Evolutionary conservation across 2,113 vertebrate genomes (phyloP).

Genomic region (Cyprinodon variegatus): DNA sequence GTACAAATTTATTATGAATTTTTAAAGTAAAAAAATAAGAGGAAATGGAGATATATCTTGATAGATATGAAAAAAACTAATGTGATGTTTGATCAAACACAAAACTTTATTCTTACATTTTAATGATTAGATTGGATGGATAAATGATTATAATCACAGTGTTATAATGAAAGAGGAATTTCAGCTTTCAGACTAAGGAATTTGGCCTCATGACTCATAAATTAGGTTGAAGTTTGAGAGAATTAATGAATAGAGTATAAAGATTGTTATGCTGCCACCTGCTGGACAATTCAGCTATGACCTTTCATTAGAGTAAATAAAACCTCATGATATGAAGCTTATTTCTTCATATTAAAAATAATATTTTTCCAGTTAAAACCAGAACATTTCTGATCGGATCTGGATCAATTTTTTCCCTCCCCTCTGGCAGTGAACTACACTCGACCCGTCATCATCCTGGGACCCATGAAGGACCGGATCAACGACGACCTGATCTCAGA

Average conservation of each 20-base stretch:
- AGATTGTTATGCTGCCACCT: background rate
- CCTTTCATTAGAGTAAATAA: no score
- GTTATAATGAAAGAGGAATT: no score
- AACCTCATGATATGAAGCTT: no score
- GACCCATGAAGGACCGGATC: slow-evolving; percentile 97
- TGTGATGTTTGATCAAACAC: no score
- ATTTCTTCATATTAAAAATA: background rate
- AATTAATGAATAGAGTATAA: background rate
- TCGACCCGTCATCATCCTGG: slow-evolving; percentile 95
- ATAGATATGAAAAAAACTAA: no score
- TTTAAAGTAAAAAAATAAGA: no score
- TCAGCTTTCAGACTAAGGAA: no score
- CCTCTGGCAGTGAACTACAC: slow-evolving; percentile 88
- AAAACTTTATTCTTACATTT: no score
- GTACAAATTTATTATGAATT: no score
- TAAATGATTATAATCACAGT: no score
- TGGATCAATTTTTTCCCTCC: background rate
- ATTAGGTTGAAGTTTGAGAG: background rate
- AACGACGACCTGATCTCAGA: slow-evolving; percentile 98
- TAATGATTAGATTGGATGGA: no score
- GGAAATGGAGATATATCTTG: no score
- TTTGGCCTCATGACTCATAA: background rate
- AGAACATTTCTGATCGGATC: background rate
- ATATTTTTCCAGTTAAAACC: background rate
- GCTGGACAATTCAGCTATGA: background rate